A percentile compares a stretch with the other conserved stretches of the same genome.
phyloP scores from a whole-genome alignment of 2,113 vertebrate genomes.

The Phaetusa simplex region DNA sequence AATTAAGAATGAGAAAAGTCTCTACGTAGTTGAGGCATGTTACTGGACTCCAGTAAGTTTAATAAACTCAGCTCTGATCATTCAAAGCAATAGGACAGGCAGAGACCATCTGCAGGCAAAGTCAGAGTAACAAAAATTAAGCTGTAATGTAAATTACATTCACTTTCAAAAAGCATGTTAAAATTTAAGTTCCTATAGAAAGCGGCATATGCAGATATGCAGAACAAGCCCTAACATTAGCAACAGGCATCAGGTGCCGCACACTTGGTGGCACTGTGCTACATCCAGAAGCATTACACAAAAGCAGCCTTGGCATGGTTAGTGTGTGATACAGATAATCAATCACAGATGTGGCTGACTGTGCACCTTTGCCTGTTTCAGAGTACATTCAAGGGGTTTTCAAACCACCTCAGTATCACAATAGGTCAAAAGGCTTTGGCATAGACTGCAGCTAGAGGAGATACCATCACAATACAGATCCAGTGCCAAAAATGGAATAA shows the following conservation, averaged over 20 bases:
- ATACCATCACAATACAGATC: background rate
- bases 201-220: background rate
- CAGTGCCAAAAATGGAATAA: background rate
- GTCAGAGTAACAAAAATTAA: background rate
- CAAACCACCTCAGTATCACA: background rate
- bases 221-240: background rate
- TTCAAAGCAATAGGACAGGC: background rate
- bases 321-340: fast-evolving
- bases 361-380: background rate
- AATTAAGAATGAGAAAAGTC: background rate
- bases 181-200: background rate
- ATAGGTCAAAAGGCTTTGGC: background rate
- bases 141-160: background rate
- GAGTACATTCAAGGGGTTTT: background rate
- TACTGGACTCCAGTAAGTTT: background rate
- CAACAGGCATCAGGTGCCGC: background rate
- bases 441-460: background rate
- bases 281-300: background rate
- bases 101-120: background rate
- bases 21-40: background rate
- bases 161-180: background rate
- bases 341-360: background rate
- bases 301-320: background rate
- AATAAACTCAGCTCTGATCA: background rate
- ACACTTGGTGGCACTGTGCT: constrained; percentile 27